These are phyloP conservation scores for Scolopax rusticola DNA, from an alignment of 2,797 vertebrate genomes.

Conservation along the genomic window DNA sequence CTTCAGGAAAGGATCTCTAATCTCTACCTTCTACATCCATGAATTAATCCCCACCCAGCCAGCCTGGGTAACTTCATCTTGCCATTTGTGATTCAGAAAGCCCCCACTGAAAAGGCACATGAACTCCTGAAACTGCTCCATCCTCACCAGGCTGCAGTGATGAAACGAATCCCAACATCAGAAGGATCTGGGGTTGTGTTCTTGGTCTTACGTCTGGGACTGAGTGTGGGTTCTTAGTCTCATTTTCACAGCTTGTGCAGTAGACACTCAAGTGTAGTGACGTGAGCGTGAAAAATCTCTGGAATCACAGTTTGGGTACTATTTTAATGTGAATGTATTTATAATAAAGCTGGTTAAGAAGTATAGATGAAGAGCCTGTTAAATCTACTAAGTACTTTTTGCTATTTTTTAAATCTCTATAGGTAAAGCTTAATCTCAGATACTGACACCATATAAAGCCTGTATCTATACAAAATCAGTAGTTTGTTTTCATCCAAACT, in stretches of 20 bases:
- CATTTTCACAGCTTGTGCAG: not conserved
- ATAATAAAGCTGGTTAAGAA: not conserved
- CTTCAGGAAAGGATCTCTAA: not conserved
- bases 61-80: not conserved
- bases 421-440: not conserved
- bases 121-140: not conserved
- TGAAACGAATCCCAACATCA: not conserved
- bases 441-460: not conserved
- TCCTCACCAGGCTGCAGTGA: not conserved
- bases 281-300: not conserved
- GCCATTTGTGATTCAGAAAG: not conserved
- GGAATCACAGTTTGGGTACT: not conserved
- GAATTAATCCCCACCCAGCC: not conserved
- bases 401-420: not conserved
- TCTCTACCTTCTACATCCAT: not conserved
- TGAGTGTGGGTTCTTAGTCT: not conserved
- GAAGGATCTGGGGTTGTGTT: not conserved
- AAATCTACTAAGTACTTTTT: not conserved
- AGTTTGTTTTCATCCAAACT: not conserved
- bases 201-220: not conserved
- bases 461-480: not conserved
- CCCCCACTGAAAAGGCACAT: not conserved
- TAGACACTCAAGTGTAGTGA: not conserved
- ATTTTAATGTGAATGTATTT: not conserved
- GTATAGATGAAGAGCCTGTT: not conserved